Evolutionary conservation across 1,140 invertebrate species (phyloP).

Genomic region (Latrodectus geometricus): DNA sequence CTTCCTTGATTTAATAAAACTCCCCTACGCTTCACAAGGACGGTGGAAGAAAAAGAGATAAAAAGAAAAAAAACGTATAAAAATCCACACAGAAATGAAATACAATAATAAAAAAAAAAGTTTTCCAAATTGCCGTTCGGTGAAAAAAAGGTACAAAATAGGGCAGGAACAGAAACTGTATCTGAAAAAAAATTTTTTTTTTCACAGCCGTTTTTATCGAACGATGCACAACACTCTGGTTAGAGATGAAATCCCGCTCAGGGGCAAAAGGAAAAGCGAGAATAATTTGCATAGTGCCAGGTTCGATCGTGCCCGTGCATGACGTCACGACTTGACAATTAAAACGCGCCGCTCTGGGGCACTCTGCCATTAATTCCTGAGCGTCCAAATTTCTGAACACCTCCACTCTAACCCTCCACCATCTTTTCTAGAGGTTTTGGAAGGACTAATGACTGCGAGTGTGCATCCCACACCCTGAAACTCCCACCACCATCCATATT

Average conservation of each 20-base stretch:
- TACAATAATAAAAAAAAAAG: too few species aligned
- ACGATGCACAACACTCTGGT: not conserved
- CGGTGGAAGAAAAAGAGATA: too few species aligned
- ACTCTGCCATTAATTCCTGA: slow-evolving; percentile 53
- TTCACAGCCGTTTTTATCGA: slow-evolving; percentile 30
- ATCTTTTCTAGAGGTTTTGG: slow-evolving; percentile 31
- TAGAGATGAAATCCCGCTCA: too few species aligned
- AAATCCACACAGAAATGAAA: too few species aligned
- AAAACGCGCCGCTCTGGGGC: slow-evolving; percentile 53
- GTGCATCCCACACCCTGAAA: not conserved
- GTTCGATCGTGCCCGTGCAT: slow-evolving; percentile 43
- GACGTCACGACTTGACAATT: slow-evolving; percentile 58
- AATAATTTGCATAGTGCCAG: slow-evolving; percentile 59
- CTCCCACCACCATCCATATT: slow-evolving; percentile 48
- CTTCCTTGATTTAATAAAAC: too few species aligned
- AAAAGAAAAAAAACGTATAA: too few species aligned
- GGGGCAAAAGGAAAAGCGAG: slow-evolving; percentile 40
- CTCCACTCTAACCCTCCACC: not conserved
- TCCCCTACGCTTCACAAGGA: too few species aligned
- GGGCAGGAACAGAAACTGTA: too few species aligned
- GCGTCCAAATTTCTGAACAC: slow-evolving; percentile 21
- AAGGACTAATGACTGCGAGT: slow-evolving; percentile 52
- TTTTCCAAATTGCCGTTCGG: too few species aligned
- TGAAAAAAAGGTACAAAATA: too few species aligned
- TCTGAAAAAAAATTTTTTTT: too few species aligned